These are phyloP conservation scores for Saguinus imperator DNA, from an alignment of 2,113 vertebrate species.

Conservation along the genomic window DNA sequence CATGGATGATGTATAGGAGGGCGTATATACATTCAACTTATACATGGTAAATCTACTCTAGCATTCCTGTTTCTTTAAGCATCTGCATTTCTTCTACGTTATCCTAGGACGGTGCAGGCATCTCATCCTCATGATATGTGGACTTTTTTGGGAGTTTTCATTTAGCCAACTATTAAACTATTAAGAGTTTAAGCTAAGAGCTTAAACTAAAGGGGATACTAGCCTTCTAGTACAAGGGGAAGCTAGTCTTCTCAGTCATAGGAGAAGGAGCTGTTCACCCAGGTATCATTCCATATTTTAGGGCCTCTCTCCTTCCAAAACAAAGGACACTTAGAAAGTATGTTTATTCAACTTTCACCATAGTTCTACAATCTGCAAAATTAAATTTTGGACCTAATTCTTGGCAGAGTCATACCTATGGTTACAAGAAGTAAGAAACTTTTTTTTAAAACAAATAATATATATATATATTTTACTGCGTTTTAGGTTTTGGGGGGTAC, in stretches of 20 bases:
- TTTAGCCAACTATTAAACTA: neutral
- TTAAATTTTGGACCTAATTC: slow-evolving; percentile 32
- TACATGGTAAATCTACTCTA: neutral
- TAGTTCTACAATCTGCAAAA: neutral
- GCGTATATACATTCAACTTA: neutral
- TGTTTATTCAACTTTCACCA: slow-evolving; percentile 28
- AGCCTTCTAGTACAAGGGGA: neutral
- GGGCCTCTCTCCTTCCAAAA: neutral
- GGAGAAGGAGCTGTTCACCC: neutral
- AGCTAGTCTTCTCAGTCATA: neutral
- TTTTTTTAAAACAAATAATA: neutral
- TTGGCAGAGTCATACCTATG: neutral
- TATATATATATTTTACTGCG: too few species aligned
- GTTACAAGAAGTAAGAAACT: neutral
- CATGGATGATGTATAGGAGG: neutral
- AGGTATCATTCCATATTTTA: neutral
- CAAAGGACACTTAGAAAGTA: neutral
- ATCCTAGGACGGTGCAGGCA: neutral
- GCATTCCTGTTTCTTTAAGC: slow-evolving; percentile 27
- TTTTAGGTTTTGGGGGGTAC: too few species aligned
- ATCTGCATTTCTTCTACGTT: slow-evolving; percentile 37
- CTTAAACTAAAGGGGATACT: neutral
- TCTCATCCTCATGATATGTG: neutral
- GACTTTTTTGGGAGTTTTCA: slow-evolving; percentile 28
- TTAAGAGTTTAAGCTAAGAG: slow-evolving; percentile 39